Conservation (phyloP, 1,140 invertebrate species). For the Drosophila prosaltans region DNA sequence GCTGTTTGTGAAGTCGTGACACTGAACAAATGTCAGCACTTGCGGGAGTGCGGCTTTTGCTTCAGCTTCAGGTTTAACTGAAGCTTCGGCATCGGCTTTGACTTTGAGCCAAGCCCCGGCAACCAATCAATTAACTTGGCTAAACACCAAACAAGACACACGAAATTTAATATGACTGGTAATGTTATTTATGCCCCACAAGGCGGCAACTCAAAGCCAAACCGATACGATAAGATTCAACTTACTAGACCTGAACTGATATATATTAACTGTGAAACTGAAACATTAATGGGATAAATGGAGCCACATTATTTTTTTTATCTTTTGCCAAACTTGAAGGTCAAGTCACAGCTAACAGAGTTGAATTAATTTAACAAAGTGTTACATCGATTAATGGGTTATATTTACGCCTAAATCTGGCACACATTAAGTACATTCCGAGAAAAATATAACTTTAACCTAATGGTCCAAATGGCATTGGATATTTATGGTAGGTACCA, state of each 20-base stretch:
- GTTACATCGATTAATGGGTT: too few relatives aligned
- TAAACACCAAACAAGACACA: slow-evolving; percentile 44
- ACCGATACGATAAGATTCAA: slow-evolving; percentile 33
- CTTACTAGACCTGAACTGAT: slow-evolving; percentile 13
- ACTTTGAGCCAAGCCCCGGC: slow-evolving; percentile 63
- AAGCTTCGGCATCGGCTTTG: slow-evolving; percentile 50
- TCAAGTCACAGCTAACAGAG: not conserved
- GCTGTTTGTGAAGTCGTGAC: slow-evolving; percentile 67
- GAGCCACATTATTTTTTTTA: not conserved
- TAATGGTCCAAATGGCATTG: not conserved
- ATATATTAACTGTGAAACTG: slow-evolving; percentile 27
- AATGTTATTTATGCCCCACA: slow-evolving; percentile 64
- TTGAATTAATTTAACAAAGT: too few relatives aligned
- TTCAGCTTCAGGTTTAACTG: slow-evolving; percentile 49
- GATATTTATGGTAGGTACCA: not conserved
- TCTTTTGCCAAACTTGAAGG: not conserved
- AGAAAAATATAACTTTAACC: too few relatives aligned
- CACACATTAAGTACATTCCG: too few relatives aligned
- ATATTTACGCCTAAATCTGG: too few relatives aligned
- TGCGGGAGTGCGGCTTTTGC: slow-evolving; percentile 65
- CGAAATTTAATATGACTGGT: slow-evolving; percentile 75
- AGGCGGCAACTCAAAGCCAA: slow-evolving; percentile 53
- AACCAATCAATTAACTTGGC: slow-evolving; percentile 76
- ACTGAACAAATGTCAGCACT: slow-evolving; percentile 79
- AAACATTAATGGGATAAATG: not conserved